phyloP scores from a whole-genome alignment of 1,140 invertebrate species.

The Gerris buenoi region DNA sequence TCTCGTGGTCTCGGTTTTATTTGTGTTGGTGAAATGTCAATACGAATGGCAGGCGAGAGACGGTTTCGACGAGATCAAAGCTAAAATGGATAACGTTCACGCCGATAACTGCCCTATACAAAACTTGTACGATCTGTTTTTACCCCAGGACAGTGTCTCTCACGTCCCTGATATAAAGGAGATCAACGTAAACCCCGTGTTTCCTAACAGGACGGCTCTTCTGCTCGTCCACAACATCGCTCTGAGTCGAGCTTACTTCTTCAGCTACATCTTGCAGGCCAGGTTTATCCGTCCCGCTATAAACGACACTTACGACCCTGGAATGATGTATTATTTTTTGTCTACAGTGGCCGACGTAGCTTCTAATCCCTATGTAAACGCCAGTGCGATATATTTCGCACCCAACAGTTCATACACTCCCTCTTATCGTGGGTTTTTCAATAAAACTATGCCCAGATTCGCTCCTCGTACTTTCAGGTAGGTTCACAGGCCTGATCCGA shows the following conservation, averaged over 20 bases:
- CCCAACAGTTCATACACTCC: constrained; percentile 88
- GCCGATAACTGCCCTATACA: constrained; percentile 77
- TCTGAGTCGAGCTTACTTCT: constrained; percentile 83
- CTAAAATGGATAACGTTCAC: constrained; percentile 62
- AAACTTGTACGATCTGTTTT: constrained; percentile 64
- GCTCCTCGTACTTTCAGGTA: constrained; percentile 74
- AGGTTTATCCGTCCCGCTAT: constrained; percentile 75
- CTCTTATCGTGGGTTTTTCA: constrained; percentile 89
- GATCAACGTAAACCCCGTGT: constrained; percentile 85
- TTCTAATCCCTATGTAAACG: constrained; percentile 81
- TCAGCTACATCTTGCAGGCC: constrained; percentile 87
- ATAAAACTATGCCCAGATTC: constrained; percentile 88
- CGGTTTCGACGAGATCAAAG: constrained; percentile 71
- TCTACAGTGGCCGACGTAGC: constrained; percentile 90
- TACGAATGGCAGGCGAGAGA: constrained; percentile 80
- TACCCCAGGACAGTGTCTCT: constrained; percentile 68
- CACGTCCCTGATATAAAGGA: constrained; percentile 89
- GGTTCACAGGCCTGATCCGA: background rate
- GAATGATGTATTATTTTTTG: constrained; percentile 96
- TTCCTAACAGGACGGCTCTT: constrained; percentile 83
- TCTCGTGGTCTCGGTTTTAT: background rate
- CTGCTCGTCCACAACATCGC: constrained; percentile 93
- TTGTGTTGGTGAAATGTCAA: constrained; percentile 38
- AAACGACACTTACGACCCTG: constrained; percentile 85
- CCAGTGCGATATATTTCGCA: constrained; percentile 84